These are phyloP conservation scores for Drepana falcataria DNA, from an alignment of 2,888 invertebrate species.

Conservation along the genomic window DNA sequence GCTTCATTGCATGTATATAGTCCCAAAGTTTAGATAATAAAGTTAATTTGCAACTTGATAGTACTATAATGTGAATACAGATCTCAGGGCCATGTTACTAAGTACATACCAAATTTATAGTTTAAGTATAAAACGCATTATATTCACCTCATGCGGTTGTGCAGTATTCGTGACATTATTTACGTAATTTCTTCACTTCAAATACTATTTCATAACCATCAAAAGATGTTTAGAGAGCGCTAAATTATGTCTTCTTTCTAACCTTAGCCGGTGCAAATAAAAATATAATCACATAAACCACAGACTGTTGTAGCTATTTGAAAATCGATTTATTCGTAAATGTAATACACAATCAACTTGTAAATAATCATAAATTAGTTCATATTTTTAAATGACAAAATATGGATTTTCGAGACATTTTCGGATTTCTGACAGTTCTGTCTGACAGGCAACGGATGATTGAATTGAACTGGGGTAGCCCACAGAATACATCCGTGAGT, in stretches of 20 bases:
- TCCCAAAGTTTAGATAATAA: too few species aligned
- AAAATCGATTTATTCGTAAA: conserved; percentile 33
- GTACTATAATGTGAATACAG: too few species aligned
- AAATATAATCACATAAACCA: conserved; percentile 38
- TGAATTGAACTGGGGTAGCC: background rate
- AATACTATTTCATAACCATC: conserved; percentile 53
- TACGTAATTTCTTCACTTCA: conserved; percentile 44
- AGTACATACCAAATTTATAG: too few species aligned
- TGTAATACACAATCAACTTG: conserved; percentile 65
- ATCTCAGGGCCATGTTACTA: too few species aligned
- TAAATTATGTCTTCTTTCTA: conserved; percentile 51
- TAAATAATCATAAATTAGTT: conserved; percentile 66
- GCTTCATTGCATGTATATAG: too few species aligned
- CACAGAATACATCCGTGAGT: too few species aligned
- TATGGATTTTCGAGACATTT: conserved; percentile 44
- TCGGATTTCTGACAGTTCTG: conserved; percentile 22
- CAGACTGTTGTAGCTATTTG: conserved; percentile 30
- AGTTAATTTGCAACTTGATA: too few species aligned
- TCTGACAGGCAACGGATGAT: too few species aligned
- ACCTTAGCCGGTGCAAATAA: conserved; percentile 58
- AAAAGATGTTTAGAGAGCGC: conserved; percentile 26
- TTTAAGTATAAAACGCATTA: background rate
- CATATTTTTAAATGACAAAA: conserved; percentile 61
- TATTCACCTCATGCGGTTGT: conserved; percentile 64
- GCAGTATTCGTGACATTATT: conserved; percentile 71